Base-by-base conservation (phyloP, 2,113 vertebrate species). In the Steatornis caripensis region DNA sequence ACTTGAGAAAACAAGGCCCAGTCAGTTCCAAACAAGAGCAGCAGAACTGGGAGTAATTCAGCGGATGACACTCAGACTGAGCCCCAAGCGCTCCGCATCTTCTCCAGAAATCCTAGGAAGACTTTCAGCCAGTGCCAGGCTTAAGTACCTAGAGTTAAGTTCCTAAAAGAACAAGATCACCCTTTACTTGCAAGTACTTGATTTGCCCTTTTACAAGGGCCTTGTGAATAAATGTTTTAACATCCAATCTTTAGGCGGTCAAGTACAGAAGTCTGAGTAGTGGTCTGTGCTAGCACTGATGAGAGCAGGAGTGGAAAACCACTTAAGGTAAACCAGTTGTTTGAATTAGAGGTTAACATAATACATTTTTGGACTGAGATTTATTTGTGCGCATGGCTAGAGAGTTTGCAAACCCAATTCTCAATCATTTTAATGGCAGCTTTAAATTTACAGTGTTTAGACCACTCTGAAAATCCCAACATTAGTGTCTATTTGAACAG, bases 31-130 rank as follows among this genome's bases (percentile, higher is more conserved):
- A 85, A 91, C 32, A 66, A 83, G 79, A 95, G 75, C 85, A 94
- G 78, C 77, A 94, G 68, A 94, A 92, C 8, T 84, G 88, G 90
- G 90, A 96, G 93, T 77, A 96, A 95, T 92, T 94, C 90, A 84
- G 90, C 85, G 83, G 22, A 27, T 41, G 62, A 90, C 34, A 86
- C 45, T 48, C 45, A 57, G 46, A 34, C 55, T 84, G 60, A 74
- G 79, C 43, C 34, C 20, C 36, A 82, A 49, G 27, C 10, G 24
- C 49, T 85, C 70, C 82, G 34, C 41, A 65, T 26, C 45, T 93
- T 80, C 39, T 48, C 48, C 58, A 87, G 48, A 13, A 75, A 51
- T 54, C 37, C 70, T 48, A 43, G 19, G 13, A 41, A 13, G 37
- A 80, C 62, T 76, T 78, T 39, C 55, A 74, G 64, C 27, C 64